Evolutionary conservation across 2,113 vertebrate genomes (phyloP).

Genomic region (Oreochromis spilurus): DNA sequence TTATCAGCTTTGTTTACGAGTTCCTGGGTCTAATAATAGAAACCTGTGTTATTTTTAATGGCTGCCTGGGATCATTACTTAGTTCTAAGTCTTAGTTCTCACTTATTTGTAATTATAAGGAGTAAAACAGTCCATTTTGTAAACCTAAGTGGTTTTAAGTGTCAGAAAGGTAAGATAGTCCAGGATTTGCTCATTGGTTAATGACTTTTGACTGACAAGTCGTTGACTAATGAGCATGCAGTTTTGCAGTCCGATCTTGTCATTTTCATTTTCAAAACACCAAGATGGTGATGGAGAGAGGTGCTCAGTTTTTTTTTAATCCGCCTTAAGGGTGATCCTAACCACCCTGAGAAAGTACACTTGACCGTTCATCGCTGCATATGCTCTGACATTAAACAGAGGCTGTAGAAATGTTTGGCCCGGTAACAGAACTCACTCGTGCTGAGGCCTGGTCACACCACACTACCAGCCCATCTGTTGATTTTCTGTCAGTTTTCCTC

Average conservation of each 20-base stretch:
- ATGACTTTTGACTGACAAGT: neutral
- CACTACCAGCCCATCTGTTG: neutral
- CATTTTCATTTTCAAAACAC: neutral
- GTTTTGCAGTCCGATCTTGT: neutral
- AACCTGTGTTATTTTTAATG: neutral
- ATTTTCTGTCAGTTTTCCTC: neutral
- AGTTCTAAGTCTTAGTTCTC: neutral
- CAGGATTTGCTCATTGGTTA: neutral
- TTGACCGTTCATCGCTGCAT: neutral
- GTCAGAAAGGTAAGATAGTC: neutral
- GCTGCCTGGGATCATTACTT: neutral
- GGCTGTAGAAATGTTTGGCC: neutral
- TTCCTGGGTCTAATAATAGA: neutral
- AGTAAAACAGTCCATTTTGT: rapidly evolving
- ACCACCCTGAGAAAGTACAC: neutral
- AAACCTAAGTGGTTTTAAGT: neutral
- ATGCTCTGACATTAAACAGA: neutral
- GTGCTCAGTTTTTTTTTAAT: neutral
- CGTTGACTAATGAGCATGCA: neutral
- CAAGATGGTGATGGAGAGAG: neutral
- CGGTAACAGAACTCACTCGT: neutral
- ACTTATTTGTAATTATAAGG: neutral
- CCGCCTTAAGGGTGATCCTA: neutral
- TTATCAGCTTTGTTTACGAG: neutral
- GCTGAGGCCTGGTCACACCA: neutral